These are phyloP conservation scores for Drosophila anceps DNA, from an alignment of 2,888 invertebrate genomes.

Conservation along the genomic window DNA sequence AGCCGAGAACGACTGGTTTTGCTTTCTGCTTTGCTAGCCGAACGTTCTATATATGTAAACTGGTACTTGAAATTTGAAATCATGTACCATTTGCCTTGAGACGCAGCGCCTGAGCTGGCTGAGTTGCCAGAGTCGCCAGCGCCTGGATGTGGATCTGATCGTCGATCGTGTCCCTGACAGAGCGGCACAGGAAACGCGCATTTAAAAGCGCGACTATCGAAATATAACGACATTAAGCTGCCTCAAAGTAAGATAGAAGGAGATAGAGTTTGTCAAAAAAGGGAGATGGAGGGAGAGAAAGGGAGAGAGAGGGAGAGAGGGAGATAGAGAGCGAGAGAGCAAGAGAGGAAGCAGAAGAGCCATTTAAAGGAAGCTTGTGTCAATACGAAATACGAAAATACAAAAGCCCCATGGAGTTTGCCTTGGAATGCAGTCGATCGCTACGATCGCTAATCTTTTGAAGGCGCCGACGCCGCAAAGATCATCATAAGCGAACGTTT, in stretches of 20 bases:
- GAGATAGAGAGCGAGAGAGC: slow-evolving; percentile 7
- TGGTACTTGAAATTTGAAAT: slow-evolving; percentile 83
- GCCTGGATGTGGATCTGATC: slow-evolving; percentile 42
- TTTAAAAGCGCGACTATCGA: slow-evolving; percentile 80
- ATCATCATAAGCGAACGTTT: slow-evolving; percentile 64
- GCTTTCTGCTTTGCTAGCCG: slow-evolving; percentile 1
- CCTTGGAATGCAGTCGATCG: slow-evolving; percentile 71
- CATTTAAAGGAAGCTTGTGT: slow-evolving; percentile 81
- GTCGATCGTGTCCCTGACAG: slow-evolving; percentile 76
- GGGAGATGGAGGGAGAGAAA: not conserved
- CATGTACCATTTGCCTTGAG: slow-evolving; percentile 81
- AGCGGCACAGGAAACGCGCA: slow-evolving; percentile 77
- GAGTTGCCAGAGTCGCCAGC: not conserved
- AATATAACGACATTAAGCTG: slow-evolving; percentile 74
- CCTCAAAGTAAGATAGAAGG: slow-evolving; percentile 2
- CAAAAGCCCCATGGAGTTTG: slow-evolving; percentile 53
- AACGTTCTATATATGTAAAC: slow-evolving; percentile 66
- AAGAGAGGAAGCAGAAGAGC: slow-evolving; percentile 34
- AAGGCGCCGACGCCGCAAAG: slow-evolving; percentile 71
- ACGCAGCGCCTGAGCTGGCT: slow-evolving; percentile 22
- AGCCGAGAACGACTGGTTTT: slow-evolving; percentile 41
- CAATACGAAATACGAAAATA: slow-evolving; percentile 63
- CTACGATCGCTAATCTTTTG: slow-evolving; percentile 63
- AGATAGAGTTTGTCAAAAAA: slow-evolving; percentile 6
- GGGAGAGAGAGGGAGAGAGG: not conserved